These are phyloP conservation scores for Orthonevra nobilis DNA, from an alignment of 2,888 invertebrate species.

Conservation along the genomic window DNA sequence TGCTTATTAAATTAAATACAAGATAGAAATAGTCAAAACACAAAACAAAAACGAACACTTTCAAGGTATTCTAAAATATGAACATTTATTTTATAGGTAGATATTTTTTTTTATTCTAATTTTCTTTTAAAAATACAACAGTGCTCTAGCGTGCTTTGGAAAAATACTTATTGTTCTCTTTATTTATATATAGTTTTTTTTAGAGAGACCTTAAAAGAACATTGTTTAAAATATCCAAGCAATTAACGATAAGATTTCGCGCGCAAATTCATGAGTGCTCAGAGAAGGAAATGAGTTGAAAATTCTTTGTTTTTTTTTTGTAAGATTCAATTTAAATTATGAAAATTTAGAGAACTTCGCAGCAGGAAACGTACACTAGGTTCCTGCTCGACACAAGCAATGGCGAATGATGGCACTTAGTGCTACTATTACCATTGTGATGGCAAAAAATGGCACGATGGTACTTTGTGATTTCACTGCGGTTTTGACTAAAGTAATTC, in stretches of 20 bases:
- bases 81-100: conserved; percentile 46
- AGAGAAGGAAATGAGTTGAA: conserved; percentile 23
- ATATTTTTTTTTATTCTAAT: conserved; percentile 12
- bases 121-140: conserved; percentile 58
- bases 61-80: conserved; percentile 63
- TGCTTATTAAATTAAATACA: too few relatives aligned
- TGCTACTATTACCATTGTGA: conserved; percentile 43
- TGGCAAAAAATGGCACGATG: conserved; percentile 64
- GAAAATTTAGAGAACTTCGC: conserved; percentile 72
- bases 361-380: conserved; percentile 72
- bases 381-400: conserved; percentile 71
- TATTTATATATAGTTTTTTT: neutral
- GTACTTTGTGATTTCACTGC: conserved; percentile 52
- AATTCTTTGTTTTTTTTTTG: conserved; percentile 18
- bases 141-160: conserved; percentile 51
- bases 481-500: conserved; percentile 44
- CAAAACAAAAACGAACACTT: too few relatives aligned
- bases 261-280: conserved; percentile 44
- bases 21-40: too few relatives aligned
- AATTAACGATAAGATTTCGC: conserved; percentile 22
- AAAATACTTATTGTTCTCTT: conserved; percentile 33
- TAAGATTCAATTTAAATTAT: conserved; percentile 32
- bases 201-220: conserved; percentile 20
- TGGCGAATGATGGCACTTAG: conserved; percentile 61
- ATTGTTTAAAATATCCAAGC: too few relatives aligned